These are phyloP conservation scores for Cardinalis cardinalis DNA, from an alignment of 2,113 vertebrate genomes.

Conservation along the genomic window DNA sequence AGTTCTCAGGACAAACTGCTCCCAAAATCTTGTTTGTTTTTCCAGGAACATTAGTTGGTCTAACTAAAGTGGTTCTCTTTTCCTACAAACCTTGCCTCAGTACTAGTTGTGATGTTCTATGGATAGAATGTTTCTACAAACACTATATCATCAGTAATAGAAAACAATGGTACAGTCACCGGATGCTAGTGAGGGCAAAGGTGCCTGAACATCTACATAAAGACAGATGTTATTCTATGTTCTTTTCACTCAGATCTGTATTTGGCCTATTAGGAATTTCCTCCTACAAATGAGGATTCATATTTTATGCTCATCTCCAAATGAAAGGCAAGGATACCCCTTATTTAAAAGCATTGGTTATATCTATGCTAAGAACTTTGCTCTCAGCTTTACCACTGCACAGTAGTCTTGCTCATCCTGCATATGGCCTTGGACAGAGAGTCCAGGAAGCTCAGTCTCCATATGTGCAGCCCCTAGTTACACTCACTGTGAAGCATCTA, in stretches of 20 bases:
- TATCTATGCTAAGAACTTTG: background rate
- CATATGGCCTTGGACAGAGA: background rate
- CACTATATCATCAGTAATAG: fast-evolving
- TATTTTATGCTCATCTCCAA: background rate
- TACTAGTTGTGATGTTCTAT: background rate
- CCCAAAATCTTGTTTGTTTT: background rate
- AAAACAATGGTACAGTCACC: background rate
- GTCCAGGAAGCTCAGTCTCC: background rate
- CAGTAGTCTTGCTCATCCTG: background rate
- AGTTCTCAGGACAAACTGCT: background rate
- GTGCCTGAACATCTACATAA: background rate
- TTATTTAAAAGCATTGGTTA: background rate
- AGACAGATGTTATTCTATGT: background rate
- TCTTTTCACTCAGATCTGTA: background rate
- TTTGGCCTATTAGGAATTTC: background rate
- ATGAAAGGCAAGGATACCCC: background rate
- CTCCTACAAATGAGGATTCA: background rate
- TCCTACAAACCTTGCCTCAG: background rate
- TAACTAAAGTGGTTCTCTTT: background rate
- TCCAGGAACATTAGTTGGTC: background rate
- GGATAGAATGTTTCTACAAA: background rate
- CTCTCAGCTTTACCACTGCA: background rate
- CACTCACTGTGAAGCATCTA: background rate
- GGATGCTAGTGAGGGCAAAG: background rate
- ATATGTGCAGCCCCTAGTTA: background rate